Evolutionary conservation across 2,888 invertebrate genomes (phyloP), one percentile per base, ranked within the genome.

Genomic region (Spilarctia lutea): DNA sequence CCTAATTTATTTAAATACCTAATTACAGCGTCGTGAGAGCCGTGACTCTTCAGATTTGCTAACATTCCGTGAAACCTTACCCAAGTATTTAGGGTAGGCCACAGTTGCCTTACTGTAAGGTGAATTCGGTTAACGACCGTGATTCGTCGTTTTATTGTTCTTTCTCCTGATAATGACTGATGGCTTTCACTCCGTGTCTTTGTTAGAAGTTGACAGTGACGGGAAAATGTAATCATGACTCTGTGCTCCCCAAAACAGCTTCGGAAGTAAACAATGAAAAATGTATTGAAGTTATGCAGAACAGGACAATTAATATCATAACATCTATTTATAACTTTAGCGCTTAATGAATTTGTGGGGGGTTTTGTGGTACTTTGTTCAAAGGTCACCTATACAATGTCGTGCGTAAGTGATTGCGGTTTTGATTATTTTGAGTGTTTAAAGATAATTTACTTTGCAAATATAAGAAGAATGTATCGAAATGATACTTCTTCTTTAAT

Each of bases 81-180:
- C 85, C 86, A 90, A 91, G 88, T 90, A 89, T 90, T 91, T 83
- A 83, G 86, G 87, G 79, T 80, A 77, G 81, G 83, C 83, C 85
- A 86, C 80, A 85, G 84, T 90, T 88, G 88, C 87, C 85, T 88
- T 86, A 87, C 90, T 91, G 87, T 90, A 88, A 88, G 91, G 91
- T 91, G 91, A 87, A 91, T 93, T 91, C 90, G 87, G 91, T 90
- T 94, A 94, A 94, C 95, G 94, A 94, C 91, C 91, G 86, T 95
- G 95, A 95, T 91, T 92, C 83, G 92, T 87, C 81, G 85, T 90
- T 95, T 93, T 91, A 95, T 95, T 95, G 94, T 95, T 94, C 93
- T 91, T 90, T 88, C 88, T 88, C 86, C 90, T 93, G 94, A 91
- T 95, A 95, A 95, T 95, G 95, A 94, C 91, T 92, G 94, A 94